These are phyloP conservation scores for Puma concolor DNA, from an alignment of 2,113 vertebrate genomes.

Conservation along the genomic window DNA sequence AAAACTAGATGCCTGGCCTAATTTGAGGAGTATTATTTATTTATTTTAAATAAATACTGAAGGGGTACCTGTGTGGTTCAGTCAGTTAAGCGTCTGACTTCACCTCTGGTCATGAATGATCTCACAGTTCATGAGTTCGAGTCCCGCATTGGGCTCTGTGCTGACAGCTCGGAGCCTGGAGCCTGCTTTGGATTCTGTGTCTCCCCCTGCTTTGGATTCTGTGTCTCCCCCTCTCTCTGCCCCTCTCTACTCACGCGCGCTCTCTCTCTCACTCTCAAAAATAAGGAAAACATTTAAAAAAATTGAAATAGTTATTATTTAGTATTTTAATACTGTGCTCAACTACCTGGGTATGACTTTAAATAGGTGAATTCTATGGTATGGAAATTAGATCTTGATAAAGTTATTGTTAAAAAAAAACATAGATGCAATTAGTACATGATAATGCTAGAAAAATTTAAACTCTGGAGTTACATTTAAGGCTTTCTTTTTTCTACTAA, in stretches of 20 bases:
- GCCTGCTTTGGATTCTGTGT: too few relatives aligned
- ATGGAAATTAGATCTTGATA: background rate
- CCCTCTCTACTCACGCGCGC: too few relatives aligned
- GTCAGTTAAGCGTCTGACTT: too few relatives aligned
- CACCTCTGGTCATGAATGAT: too few relatives aligned
- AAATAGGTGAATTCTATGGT: background rate
- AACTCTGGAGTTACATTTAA: background rate
- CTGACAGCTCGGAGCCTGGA: too few relatives aligned
- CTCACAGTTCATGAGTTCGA: too few relatives aligned
- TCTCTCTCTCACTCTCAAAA: too few relatives aligned
- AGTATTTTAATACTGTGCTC: background rate
- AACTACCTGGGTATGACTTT: background rate
- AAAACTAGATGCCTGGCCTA: background rate
- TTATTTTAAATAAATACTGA: background rate
- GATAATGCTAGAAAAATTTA: background rate
- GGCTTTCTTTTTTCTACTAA: background rate
- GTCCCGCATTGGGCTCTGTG: accelerated
- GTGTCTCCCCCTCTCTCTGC: too few relatives aligned
- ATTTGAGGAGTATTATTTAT: background rate
- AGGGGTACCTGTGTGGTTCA: too few relatives aligned
- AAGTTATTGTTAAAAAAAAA: background rate
- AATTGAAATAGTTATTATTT: background rate
- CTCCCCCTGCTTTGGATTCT: too few relatives aligned
- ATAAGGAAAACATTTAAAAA: background rate
- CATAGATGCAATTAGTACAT: background rate